A percentile compares a stretch with the other conserved stretches of the same genome.
phyloP scores from a whole-genome alignment of 2,113 vertebrate species.

The Ellobius talpinus region DNA sequence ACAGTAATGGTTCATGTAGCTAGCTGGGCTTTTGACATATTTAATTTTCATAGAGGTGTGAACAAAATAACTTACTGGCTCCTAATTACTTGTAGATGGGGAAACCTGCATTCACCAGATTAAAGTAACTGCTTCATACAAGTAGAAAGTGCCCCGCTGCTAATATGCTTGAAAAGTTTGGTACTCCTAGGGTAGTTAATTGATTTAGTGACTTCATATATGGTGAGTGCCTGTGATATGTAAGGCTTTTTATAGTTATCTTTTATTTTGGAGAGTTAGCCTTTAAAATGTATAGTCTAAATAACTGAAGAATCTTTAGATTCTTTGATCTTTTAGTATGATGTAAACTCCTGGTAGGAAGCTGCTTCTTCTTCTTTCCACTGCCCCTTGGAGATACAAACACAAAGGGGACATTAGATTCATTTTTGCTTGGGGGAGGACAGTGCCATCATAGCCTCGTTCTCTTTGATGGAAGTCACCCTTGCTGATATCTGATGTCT shows the following conservation, averaged over 20 bases:
- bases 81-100: neutral
- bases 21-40: neutral
- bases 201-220: neutral
- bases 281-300: neutral
- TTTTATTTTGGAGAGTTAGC: neutral
- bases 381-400: neutral
- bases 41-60: neutral
- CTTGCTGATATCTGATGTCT: conserved; percentile 16
- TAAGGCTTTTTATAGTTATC: neutral
- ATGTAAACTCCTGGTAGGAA: conserved; percentile 52
- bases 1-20: neutral
- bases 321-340: conserved; percentile 27
- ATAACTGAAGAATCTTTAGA: conserved; percentile 18
- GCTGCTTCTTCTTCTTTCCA: neutral
- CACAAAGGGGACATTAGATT: neutral
- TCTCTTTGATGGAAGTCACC: conserved; percentile 52
- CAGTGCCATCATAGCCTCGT: neutral
- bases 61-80: neutral
- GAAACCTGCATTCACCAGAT: neutral
- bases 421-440: neutral
- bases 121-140: neutral
- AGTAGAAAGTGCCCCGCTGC: neutral
- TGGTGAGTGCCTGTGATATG: neutral
- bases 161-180: neutral
- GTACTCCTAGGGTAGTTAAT: neutral